Evolutionary conservation across 2,888 invertebrate species (phyloP).

Genomic region (Pristionchus exspectatus): DNA sequence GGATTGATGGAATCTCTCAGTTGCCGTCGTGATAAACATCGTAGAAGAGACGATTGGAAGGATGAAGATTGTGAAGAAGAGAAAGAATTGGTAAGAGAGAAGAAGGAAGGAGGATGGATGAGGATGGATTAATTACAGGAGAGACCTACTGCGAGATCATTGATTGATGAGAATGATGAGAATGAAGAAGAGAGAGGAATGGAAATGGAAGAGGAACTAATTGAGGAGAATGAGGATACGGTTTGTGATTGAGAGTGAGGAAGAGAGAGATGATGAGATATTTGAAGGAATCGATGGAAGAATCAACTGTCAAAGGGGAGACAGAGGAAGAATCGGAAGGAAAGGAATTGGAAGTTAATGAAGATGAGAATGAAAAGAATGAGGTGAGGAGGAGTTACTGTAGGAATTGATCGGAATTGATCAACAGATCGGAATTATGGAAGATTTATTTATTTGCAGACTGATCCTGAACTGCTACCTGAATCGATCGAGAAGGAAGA

Average conservation of each 20-base stretch:
- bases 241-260: not conserved
- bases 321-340: not conserved
- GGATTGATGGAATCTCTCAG: not conserved
- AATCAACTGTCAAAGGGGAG: not conserved
- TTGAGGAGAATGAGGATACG: slow-evolving; percentile 3
- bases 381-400: slow-evolving; percentile 4
- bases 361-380: slow-evolving; percentile 6
- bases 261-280: not conserved
- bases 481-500: slow-evolving; percentile 6
- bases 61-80: slow-evolving; percentile 42
- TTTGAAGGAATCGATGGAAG: not conserved
- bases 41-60: slow-evolving; percentile 17
- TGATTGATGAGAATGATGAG: not conserved
- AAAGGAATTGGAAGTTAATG: not conserved
- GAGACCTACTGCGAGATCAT: not conserved
- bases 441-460: not conserved
- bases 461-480: not conserved
- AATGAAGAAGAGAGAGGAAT: slow-evolving; percentile 12
- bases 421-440: too few species aligned
- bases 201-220: not conserved
- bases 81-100: slow-evolving; percentile 1
- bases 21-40: slow-evolving; percentile 21
- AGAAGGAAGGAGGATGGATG: not conserved
- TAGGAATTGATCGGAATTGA: not conserved
- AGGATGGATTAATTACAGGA: slow-evolving; percentile 1